Evolutionary conservation across 2,888 invertebrate genomes (phyloP).

Genomic region (Tolmerus cingulatus): DNA sequence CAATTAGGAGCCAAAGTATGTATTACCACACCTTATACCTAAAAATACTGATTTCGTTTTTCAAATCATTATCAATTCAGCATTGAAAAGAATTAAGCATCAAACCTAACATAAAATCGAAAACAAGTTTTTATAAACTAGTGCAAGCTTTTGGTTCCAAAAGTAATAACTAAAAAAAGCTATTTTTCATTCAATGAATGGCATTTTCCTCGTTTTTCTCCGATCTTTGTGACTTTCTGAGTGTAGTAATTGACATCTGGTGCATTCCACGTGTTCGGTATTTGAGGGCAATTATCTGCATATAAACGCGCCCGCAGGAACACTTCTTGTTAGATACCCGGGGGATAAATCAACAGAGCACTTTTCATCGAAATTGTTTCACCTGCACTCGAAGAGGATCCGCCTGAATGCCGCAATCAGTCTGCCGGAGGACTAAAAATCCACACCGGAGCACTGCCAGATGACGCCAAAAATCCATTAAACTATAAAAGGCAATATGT

Average conservation of each 20-base stretch:
- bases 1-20: too few species aligned
- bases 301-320: neutral
- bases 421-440: neutral
- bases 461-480: slow-evolving; percentile 9
- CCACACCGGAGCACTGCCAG: neutral
- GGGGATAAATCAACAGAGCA: neutral
- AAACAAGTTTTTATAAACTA: too few species aligned
- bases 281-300: neutral
- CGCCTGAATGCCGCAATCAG: neutral
- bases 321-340: neutral
- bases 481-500: slow-evolving; percentile 4
- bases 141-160: too few species aligned
- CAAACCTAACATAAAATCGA: too few species aligned
- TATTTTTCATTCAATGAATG: neutral
- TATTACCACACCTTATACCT: too few species aligned
- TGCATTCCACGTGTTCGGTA: neutral
- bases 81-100: too few species aligned
- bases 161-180: neutral
- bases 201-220: neutral
- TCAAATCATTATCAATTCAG: too few species aligned
- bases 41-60: too few species aligned
- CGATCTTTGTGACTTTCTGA: neutral
- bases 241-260: neutral
- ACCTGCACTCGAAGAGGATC: neutral
- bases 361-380: neutral